Percentiles rank a stretch among this genome's conserved stretches.
Evolutionary conservation across 2,113 vertebrate species (phyloP).

Genomic region (Thinocorus orbignyianus): DNA sequence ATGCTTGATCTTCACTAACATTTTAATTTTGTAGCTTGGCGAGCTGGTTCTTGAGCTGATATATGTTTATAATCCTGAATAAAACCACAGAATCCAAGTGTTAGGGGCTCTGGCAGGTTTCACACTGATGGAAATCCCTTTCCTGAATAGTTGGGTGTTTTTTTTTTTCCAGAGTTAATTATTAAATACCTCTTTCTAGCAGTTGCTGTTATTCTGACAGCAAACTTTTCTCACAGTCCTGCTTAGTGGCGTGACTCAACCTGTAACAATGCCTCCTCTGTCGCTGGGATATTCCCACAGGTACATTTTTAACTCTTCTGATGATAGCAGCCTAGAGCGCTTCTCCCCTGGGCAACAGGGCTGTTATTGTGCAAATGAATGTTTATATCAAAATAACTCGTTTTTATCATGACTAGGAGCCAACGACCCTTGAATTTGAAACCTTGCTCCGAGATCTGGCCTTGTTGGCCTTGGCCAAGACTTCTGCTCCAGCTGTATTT

Average conservation of each 20-base stretch:
- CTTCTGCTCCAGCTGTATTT: not conserved
- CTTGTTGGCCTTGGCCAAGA: not conserved
- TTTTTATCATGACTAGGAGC: not conserved
- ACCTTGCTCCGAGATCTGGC: not conserved
- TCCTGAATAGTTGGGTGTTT: not conserved
- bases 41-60: not conserved
- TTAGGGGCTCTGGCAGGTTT: not conserved
- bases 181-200: slow-evolving; percentile 3
- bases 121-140: not conserved
- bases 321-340: not conserved
- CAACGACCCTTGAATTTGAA: not conserved
- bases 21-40: not conserved
- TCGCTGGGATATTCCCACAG: not conserved
- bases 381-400: slow-evolving; percentile 25
- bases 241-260: not conserved
- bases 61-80: not conserved
- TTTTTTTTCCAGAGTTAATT: slow-evolving; percentile 11
- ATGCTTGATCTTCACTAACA: not conserved
- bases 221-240: slow-evolving; percentile 1
- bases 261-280: not conserved
- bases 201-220: not conserved
- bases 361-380: not conserved
- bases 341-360: not conserved
- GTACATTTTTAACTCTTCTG: not conserved
- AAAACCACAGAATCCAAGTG: not conserved